Evolutionary conservation across 2,888 invertebrate genomes (phyloP).

Genomic region (Prosapia bicincta): DNA sequence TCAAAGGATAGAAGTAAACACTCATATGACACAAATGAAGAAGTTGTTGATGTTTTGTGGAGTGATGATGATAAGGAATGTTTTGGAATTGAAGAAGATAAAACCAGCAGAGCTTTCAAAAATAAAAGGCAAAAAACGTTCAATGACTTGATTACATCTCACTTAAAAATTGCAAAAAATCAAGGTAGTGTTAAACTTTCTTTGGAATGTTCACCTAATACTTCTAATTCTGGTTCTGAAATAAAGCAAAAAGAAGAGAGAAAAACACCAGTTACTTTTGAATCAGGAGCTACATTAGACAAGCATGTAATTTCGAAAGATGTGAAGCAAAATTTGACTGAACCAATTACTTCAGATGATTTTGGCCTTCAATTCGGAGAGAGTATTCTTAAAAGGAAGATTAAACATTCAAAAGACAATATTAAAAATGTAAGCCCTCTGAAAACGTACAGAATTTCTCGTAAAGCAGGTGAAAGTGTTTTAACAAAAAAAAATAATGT

Average conservation of each 20-base stretch:
- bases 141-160: slow-evolving; percentile 7
- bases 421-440: background rate
- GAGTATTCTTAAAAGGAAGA: background rate
- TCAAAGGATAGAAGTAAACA: background rate
- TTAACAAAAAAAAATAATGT: background rate
- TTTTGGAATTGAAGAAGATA: slow-evolving; percentile 13
- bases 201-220: background rate
- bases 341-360: background rate
- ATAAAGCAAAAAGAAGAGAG: background rate
- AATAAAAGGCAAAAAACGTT: background rate
- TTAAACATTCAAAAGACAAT: background rate
- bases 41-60: slow-evolving; percentile 4
- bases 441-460: background rate
- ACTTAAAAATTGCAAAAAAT: background rate
- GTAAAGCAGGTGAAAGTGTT: background rate
- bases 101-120: background rate
- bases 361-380: background rate
- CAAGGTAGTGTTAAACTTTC: background rate
- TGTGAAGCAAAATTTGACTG: background rate
- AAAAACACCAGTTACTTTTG: background rate
- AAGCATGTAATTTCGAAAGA: background rate
- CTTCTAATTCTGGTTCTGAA: background rate
- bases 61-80: slow-evolving; percentile 23
- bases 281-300: background rate
- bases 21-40: background rate